A percentile compares a stretch with the other conserved stretches of the same genome.
Evolutionary conservation across 2,888 invertebrate species (phyloP).

Genomic region (Diaprepes abbreviatus): DNA sequence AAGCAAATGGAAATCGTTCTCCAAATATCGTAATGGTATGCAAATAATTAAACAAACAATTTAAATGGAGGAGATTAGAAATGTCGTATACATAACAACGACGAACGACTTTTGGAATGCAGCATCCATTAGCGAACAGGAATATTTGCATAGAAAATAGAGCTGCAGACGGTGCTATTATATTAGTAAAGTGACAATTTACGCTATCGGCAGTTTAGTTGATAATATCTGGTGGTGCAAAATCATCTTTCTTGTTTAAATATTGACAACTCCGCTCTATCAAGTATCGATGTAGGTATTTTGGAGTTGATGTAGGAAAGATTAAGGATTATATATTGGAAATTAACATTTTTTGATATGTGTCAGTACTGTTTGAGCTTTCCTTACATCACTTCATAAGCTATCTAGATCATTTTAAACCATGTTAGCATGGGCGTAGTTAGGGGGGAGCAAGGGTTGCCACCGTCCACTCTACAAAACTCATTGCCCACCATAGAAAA

Average conservation of each 20-base stretch:
- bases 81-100: neutral
- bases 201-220: neutral
- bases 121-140: conserved; percentile 15
- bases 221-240: neutral
- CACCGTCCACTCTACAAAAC: too few species aligned
- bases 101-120: neutral
- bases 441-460: too few species aligned
- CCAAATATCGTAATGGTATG: neutral
- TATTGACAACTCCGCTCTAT: too few species aligned
- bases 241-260: neutral
- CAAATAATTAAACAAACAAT: neutral
- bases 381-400: too few species aligned
- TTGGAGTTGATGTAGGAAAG: too few species aligned
- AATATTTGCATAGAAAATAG: conserved; percentile 20
- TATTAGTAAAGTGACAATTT: neutral
- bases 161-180: neutral
- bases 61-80: neutral
- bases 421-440: too few species aligned
- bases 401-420: too few species aligned
- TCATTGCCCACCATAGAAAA: too few species aligned
- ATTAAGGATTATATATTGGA: too few species aligned
- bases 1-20: neutral
- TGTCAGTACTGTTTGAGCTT: too few species aligned
- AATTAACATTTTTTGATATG: too few species aligned
- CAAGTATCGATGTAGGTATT: too few species aligned